Percentiles rank a stretch among this genome's conserved stretches.
Conservation (phyloP, 2,113 vertebrate genomes). For the Heptranchias perlo region DNA sequence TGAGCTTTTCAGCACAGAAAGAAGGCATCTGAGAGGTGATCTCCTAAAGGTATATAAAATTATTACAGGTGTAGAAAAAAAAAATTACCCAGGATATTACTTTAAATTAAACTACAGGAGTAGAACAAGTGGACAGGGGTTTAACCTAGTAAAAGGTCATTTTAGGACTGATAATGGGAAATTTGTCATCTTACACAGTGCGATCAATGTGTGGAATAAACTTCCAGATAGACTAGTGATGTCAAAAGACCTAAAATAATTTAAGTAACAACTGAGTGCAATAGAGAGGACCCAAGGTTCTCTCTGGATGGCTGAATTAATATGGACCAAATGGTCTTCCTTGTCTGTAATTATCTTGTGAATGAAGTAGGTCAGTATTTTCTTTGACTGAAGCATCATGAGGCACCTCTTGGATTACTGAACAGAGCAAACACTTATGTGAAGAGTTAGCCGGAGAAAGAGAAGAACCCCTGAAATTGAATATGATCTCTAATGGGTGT, state of each 20-base stretch:
- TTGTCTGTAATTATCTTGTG: not conserved
- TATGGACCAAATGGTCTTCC: not conserved
- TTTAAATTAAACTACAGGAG: not conserved
- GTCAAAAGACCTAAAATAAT: not conserved
- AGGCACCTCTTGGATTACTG: not conserved
- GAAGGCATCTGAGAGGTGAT: not conserved
- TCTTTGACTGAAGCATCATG: not conserved
- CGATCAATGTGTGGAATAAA: not conserved
- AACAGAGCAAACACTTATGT: not conserved
- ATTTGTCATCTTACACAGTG: not conserved
- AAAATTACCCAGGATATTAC: not conserved
- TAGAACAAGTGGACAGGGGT: too few species aligned
- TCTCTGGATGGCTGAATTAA: not conserved
- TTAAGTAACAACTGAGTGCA: not conserved
- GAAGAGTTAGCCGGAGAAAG: not conserved
- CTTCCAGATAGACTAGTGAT: not conserved
- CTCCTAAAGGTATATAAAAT: not conserved
- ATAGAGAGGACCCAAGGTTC: not conserved
- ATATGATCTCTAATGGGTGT: not conserved
- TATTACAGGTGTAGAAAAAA: not conserved
- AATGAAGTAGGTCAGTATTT: not conserved
- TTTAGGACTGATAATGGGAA: too few species aligned
- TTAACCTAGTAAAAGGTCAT: not conserved
- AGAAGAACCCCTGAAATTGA: not conserved
- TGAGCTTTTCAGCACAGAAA: not conserved